These are phyloP conservation scores for Pelodiscus sinensis DNA, from an alignment of 2,113 vertebrate genomes.

Conservation along the genomic window DNA sequence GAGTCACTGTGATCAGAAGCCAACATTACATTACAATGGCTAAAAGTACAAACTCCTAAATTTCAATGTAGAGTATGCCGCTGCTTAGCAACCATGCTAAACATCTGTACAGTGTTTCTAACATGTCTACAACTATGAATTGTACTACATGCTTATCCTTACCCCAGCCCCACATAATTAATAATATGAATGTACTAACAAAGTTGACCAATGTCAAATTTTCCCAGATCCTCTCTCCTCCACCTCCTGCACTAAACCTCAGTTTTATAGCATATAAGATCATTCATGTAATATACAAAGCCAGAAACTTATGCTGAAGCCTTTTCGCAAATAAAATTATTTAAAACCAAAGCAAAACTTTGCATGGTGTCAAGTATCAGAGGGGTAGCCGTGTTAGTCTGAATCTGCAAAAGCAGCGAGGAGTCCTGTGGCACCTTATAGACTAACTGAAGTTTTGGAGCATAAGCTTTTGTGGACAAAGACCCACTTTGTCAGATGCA, in stretches of 20 bases:
- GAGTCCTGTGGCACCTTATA: too few relatives aligned
- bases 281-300: not conserved
- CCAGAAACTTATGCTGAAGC: not conserved
- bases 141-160: not conserved
- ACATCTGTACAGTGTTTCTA: not conserved
- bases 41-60: not conserved
- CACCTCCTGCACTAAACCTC: not conserved
- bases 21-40: not conserved
- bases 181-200: not conserved
- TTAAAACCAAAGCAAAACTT: not conserved
- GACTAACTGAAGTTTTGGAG: too few relatives aligned
- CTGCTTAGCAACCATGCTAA: constrained; percentile 43
- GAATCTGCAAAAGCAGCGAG: too few relatives aligned
- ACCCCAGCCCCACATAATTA: not conserved
- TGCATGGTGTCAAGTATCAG: too few relatives aligned
- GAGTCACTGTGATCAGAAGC: not conserved
- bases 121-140: rapidly evolving
- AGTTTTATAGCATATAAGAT: not conserved
- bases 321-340: not conserved
- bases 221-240: not conserved
- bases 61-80: rapidly evolving
- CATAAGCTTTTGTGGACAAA: too few relatives aligned
- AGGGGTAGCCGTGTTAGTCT: too few relatives aligned
- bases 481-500: too few relatives aligned
- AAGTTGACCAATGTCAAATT: not conserved